Conservation (phyloP, 2,888 invertebrate species). For the Dione juno region DNA sequence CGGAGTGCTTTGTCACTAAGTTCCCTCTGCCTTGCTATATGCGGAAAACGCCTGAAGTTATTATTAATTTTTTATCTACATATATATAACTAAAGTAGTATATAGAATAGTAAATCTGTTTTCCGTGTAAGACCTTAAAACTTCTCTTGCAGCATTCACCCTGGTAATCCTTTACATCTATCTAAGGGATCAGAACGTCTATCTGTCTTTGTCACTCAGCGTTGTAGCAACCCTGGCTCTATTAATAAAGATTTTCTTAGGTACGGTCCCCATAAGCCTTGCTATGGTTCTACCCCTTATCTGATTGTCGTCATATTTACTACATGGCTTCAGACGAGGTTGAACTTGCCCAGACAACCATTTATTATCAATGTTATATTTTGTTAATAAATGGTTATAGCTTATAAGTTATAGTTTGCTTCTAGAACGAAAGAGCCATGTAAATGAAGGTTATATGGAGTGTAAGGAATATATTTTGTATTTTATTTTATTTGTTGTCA, state of each 20-base stretch:
- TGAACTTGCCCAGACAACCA: conserved; percentile 24
- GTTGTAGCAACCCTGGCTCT: conserved; percentile 56
- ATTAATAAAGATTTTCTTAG: conserved; percentile 79
- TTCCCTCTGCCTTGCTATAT: too few relatives aligned
- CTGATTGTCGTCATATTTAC: conserved; percentile 73
- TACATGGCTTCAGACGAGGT: conserved; percentile 56
- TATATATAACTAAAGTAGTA: conserved; percentile 3
- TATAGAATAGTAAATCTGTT: conserved; percentile 23
- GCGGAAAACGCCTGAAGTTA: too few relatives aligned
- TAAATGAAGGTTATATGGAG: not conserved
- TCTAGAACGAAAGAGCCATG: not conserved
- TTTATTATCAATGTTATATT: conserved; percentile 27
- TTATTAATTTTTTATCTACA: too few relatives aligned
- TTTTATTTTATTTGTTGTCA: conserved; percentile 2
- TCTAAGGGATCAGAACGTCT: conserved; percentile 51
- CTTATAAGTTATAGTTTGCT: too few relatives aligned
- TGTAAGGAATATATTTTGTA: conserved; percentile 1
- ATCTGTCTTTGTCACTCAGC: conserved; percentile 63
- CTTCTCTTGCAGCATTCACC: conserved; percentile 41
- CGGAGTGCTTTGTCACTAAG: not conserved
- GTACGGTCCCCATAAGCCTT: conserved; percentile 55
- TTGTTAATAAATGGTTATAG: too few relatives aligned
- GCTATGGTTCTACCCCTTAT: conserved; percentile 57
- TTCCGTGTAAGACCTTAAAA: conserved; percentile 41
- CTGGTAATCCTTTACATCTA: conserved; percentile 52